Percentiles rank a stretch among this genome's conserved stretches.
Evolutionary conservation across 2,888 invertebrate genomes (phyloP).

Genomic region (Ophion ventricosus): DNA sequence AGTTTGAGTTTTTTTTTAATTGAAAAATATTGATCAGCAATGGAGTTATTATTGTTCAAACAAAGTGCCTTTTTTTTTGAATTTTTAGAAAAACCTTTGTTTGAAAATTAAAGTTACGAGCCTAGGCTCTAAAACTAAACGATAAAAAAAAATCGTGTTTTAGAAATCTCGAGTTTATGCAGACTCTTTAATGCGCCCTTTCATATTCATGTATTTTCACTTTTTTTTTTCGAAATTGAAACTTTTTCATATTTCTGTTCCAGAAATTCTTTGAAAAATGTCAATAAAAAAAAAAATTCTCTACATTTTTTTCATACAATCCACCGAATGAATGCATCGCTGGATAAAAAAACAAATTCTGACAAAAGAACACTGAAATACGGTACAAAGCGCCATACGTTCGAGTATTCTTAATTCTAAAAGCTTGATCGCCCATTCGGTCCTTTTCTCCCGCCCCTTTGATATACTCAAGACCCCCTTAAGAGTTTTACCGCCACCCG

Average conservation of each 20-base stretch:
- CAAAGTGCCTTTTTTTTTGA: no score
- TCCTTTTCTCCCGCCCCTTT: not conserved
- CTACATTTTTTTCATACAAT: no score
- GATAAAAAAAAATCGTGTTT: no score
- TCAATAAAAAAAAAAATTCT: no score
- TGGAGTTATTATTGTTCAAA: not conserved
- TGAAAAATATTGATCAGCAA: not conserved
- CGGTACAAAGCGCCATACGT: conserved; percentile 39
- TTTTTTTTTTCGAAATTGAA: no score
- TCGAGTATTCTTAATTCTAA: conserved; percentile 55
- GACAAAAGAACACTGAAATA: conserved; percentile 25
- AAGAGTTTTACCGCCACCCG: conserved; percentile 62
- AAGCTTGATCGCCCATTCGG: conserved; percentile 37
- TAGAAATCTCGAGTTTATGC: no score
- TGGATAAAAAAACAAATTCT: not conserved
- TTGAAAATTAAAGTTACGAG: no score
- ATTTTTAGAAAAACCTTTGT: no score
- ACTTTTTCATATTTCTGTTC: not conserved
- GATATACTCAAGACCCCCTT: not conserved
- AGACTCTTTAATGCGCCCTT: no score
- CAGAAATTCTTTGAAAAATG: not conserved
- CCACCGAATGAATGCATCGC: not conserved
- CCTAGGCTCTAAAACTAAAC: no score
- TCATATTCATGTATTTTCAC: no score
- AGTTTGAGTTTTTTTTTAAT: not conserved